phyloP scores from a whole-genome alignment of 2,797 vertebrate genomes.

The Microhierax caerulescens region DNA sequence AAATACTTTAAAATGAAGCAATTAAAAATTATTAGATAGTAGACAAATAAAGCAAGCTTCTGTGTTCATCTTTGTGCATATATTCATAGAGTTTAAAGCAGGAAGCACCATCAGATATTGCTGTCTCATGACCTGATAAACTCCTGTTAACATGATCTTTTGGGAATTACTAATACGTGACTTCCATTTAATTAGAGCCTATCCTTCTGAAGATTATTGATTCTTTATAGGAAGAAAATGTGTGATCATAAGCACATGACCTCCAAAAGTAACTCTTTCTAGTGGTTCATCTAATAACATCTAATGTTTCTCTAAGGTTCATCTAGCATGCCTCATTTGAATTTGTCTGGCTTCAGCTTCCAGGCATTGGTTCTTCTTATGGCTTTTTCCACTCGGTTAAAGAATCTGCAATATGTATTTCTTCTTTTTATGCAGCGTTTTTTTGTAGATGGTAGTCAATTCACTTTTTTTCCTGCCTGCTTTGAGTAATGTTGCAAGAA shows the following conservation, averaged over 20 bases:
- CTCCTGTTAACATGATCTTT: neutral
- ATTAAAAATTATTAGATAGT: neutral
- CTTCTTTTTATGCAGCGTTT: neutral
- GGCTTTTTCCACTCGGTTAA: neutral
- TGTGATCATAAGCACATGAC: neutral
- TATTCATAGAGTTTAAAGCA: neutral
- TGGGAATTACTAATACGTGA: neutral
- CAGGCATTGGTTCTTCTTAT: neutral
- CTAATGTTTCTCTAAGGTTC: neutral
- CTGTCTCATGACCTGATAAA: neutral
- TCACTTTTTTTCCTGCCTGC: neutral
- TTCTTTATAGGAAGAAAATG: neutral
- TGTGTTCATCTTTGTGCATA: neutral
- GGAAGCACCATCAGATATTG: neutral
- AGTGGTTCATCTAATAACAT: neutral
- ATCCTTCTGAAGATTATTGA: neutral
- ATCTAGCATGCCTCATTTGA: neutral
- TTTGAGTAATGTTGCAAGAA: neutral
- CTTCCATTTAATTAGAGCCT: neutral
- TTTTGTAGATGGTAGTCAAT: neutral
- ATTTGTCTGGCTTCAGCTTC: neutral
- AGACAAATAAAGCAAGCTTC: neutral
- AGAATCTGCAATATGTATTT: neutral
- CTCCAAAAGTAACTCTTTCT: neutral
- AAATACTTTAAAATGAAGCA: neutral